phyloP scores from a whole-genome alignment of 2,113 vertebrate species.

The Carassius carassius region DNA sequence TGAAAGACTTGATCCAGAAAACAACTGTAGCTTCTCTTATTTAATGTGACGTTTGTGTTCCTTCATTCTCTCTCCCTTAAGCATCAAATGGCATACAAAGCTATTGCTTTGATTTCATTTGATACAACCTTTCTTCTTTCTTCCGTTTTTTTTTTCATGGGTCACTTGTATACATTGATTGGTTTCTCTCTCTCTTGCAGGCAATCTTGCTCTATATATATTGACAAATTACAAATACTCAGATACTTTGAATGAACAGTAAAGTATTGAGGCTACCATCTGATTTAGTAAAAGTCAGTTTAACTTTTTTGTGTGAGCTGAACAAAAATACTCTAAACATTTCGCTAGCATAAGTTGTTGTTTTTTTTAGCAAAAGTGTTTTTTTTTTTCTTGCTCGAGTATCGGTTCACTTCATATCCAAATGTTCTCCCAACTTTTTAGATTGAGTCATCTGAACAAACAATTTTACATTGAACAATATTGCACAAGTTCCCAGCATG shows the following conservation, averaged over 20 bases:
- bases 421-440: too few species aligned
- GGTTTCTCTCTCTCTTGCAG: not conserved
- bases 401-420: too few species aligned
- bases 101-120: not conserved
- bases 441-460: too few species aligned
- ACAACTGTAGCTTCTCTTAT: slow-evolving; percentile 22
- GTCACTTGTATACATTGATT: not conserved
- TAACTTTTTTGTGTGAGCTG: too few species aligned
- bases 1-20: slow-evolving; percentile 9
- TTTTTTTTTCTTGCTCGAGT: too few species aligned
- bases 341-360: too few species aligned
- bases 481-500: too few species aligned
- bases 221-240: not conserved
- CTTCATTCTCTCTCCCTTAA: not conserved
- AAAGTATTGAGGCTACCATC: not conserved
- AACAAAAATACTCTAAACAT: too few species aligned
- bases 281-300: too few species aligned
- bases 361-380: too few species aligned
- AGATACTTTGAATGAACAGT: not conserved
- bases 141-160: not conserved
- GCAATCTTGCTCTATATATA: slow-evolving; percentile 2
- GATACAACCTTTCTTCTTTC: not conserved
- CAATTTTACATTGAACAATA: too few species aligned
- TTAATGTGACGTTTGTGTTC: not conserved
- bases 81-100: not conserved